These are phyloP conservation scores for Archocentrus centrarchus DNA, from an alignment of 2,113 vertebrate genomes.

Conservation along the genomic window DNA sequence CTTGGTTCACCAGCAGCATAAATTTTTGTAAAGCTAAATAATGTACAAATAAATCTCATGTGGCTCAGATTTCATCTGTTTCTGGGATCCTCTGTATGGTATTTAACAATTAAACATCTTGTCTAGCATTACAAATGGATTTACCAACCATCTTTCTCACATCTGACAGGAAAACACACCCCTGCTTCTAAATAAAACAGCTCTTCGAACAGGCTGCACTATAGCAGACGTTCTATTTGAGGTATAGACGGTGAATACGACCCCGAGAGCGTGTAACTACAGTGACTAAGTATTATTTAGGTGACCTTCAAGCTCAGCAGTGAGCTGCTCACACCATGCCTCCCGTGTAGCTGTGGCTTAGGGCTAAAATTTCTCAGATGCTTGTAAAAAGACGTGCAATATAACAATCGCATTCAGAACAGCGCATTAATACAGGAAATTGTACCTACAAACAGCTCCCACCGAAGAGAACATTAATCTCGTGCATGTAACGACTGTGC, in stretches of 20 bases:
- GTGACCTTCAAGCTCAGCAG: not conserved
- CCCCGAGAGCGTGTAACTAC: not conserved
- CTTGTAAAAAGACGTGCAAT: not conserved
- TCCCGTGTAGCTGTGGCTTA: not conserved
- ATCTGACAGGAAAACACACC: not conserved
- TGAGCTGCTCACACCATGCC: not conserved
- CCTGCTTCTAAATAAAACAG: not conserved
- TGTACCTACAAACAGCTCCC: not conserved
- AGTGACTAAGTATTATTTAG: not conserved
- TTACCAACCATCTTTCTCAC: not conserved
- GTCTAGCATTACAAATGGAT: no score
- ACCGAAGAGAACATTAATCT: conserved; percentile 42
- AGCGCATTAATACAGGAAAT: not conserved
- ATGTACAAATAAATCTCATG: no score
- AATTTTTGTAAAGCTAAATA: no score
- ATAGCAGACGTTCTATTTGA: not conserved
- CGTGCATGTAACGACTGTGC: conserved; percentile 12
- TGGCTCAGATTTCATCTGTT: not conserved
- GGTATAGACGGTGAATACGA: not conserved
- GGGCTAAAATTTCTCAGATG: not conserved
- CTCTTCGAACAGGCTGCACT: not conserved
- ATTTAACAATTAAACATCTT: no score
- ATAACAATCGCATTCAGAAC: not conserved
- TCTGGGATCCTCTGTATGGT: not conserved
- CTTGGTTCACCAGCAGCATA: no score